Conservation (phyloP, 2,888 invertebrate genomes). For the Megalurothrips usitatus region DNA sequence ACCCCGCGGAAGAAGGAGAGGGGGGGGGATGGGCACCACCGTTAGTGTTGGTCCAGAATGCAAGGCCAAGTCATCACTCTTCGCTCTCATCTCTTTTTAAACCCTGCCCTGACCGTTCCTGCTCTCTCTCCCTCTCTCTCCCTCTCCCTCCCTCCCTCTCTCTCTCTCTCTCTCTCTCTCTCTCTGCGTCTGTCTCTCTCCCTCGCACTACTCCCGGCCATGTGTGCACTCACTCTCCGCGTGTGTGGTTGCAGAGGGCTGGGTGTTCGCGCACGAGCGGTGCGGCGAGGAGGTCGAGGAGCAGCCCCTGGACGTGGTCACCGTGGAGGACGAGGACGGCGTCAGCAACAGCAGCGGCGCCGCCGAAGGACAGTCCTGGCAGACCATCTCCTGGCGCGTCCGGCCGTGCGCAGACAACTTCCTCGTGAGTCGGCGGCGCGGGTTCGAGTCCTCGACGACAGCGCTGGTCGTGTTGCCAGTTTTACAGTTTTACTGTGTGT, state of each 20-base stretch:
- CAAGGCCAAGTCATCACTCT: conserved; percentile 15
- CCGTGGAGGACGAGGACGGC: background rate
- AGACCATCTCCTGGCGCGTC: background rate
- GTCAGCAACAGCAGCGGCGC: background rate
- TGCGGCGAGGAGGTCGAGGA: background rate
- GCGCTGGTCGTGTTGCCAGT: background rate
- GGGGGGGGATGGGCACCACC: background rate
- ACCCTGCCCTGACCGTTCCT: background rate
- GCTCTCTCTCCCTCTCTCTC: background rate
- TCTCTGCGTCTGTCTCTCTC: too few species aligned
- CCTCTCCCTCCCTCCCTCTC: too few species aligned
- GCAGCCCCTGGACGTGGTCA: background rate
- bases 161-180: too few species aligned
- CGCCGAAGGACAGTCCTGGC: background rate
- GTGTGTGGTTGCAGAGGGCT: conserved; percentile 3
- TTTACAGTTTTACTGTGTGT: too few species aligned
- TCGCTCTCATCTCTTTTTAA: background rate
- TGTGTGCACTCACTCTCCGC: too few species aligned
- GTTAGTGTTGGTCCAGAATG: conserved; percentile 22
- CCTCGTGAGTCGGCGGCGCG: background rate
- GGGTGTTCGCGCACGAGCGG: conserved; percentile 11
- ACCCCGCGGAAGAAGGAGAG: background rate
- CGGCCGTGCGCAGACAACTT: background rate
- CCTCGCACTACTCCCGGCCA: too few species aligned
- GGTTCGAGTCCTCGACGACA: background rate